phyloP scores from a whole-genome alignment of 1,140 invertebrate genomes.

The Bombus turneri region DNA sequence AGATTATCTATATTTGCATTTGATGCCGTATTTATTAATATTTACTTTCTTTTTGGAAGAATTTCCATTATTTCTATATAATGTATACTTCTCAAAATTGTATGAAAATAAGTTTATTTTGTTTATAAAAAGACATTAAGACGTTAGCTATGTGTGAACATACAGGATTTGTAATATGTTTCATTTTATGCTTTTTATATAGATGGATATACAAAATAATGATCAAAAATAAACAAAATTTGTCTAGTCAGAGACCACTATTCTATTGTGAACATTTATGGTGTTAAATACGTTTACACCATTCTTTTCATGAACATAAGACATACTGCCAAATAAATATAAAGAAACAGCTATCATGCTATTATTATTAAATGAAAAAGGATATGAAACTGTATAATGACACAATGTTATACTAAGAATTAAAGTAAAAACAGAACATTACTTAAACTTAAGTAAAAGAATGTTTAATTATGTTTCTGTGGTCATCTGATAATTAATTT shows the following conservation, averaged over 20 bases:
- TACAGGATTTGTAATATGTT: neutral
- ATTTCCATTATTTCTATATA: conserved; percentile 7
- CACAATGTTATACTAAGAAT: neutral
- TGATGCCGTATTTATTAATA: conserved; percentile 20
- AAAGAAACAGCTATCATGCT: neutral
- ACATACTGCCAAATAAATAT: conserved; percentile 39
- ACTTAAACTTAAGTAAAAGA: neutral
- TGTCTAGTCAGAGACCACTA: conserved; percentile 37
- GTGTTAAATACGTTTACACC: neutral
- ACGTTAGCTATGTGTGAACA: conserved; percentile 11
- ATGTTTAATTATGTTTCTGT: conserved; percentile 15
- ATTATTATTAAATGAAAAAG: neutral
- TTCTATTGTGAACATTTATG: neutral
- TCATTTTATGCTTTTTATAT: conserved; percentile 13
- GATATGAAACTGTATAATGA: neutral
- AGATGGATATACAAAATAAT: conserved; percentile 8
- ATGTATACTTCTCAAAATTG: conserved; percentile 12
- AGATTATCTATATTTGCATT: conserved; percentile 19
- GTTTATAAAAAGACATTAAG: conserved; percentile 32
- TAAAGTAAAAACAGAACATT: conserved; percentile 4
- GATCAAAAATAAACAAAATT: neutral
- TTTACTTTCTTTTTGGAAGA: neutral
- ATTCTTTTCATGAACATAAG: neutral
- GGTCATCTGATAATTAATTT: conserved; percentile 37
- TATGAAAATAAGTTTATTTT: conserved; percentile 1